Base-by-base conservation (phyloP, 2,113 vertebrate species). In the Engystomops pustulosus region DNA sequence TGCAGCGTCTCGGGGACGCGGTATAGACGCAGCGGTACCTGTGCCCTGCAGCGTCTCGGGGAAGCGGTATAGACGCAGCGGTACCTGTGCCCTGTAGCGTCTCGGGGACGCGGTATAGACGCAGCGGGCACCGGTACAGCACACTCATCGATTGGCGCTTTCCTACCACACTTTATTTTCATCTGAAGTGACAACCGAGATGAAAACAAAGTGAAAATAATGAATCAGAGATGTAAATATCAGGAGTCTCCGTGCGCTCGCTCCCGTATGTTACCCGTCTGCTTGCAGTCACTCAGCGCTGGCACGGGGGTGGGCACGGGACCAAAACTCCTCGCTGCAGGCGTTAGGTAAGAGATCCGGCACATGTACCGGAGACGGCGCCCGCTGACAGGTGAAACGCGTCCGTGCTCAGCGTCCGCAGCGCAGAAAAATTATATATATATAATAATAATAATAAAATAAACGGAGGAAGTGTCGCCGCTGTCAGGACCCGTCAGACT, bases 161-260 rank as follows among this genome's bases (percentile, higher is more conserved):
- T 41, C 15, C 77, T 30, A n/a, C 77, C 58, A 32, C 77, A 27
- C 77, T 65, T 67, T 79, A 67, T 70, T 81, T 81, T 67, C 62
- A 44, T 81, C 32, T 36, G 17, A 70, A 51, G 47, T 53, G 45
- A 49, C 65, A 70, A 70, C 32, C 27, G 27, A 51, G 47, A 81
- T 55, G 79, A 51, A 81, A 81, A 53, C 79, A 69, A 53, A 81
- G 17, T 41, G 65, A 71, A 69, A 81, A 81, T 81, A 81, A 70
- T 70, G 58, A 68, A 30, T 68, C 60, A 44, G 65, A 47, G n/a
- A 36, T 70, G 79, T 81, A 80, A 80, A 80, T 70, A 49, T 70
- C 45, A 70, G 60, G 79, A 80, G 60, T 80, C 32, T 30, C 67
- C 23, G 2, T 32, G 78, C 58, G 36, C 65, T 55, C 51, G 20